Conservation (phyloP, 2,113 vertebrate genomes). For the Scomber scombrus region DNA sequence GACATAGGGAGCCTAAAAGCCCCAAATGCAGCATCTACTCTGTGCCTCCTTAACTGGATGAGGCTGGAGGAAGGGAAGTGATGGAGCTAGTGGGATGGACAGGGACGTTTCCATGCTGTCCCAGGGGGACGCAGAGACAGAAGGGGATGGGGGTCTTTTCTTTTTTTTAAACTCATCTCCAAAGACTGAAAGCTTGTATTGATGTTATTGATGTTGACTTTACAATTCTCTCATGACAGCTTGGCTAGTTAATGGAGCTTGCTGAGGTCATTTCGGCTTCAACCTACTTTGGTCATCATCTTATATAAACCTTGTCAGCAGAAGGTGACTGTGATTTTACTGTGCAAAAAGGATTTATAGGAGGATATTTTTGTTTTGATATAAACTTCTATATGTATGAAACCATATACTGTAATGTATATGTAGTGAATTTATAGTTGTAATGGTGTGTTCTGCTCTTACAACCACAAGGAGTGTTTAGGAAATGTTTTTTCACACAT, state of each 20-base stretch:
- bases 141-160: neutral
- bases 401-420: too few species aligned
- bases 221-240: slow-evolving; percentile 17
- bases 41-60: slow-evolving; percentile 39
- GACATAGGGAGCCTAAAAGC: slow-evolving; percentile 44
- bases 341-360: neutral
- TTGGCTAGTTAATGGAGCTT: slow-evolving; percentile 21
- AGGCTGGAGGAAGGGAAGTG: slow-evolving; percentile 43
- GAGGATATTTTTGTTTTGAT: neutral
- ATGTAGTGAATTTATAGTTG: too few species aligned
- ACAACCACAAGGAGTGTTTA: too few species aligned
- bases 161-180: slow-evolving; percentile 1
- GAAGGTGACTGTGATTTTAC: too few species aligned
- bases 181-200: slow-evolving; percentile 42
- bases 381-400: neutral
- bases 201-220: slow-evolving; percentile 50
- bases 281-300: neutral
- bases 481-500: too few species aligned
- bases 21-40: slow-evolving; percentile 36
- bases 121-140: slow-evolving; percentile 20
- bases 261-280: slow-evolving; percentile 21
- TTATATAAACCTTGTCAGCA: neutral
- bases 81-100: slow-evolving; percentile 34
- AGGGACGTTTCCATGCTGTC: slow-evolving; percentile 31
- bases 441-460: too few species aligned